Percentiles rank a stretch among this genome's conserved stretches.
Evolutionary conservation across 2,797 vertebrate species (phyloP).

Genomic region (Hydrolagus colliei): DNA sequence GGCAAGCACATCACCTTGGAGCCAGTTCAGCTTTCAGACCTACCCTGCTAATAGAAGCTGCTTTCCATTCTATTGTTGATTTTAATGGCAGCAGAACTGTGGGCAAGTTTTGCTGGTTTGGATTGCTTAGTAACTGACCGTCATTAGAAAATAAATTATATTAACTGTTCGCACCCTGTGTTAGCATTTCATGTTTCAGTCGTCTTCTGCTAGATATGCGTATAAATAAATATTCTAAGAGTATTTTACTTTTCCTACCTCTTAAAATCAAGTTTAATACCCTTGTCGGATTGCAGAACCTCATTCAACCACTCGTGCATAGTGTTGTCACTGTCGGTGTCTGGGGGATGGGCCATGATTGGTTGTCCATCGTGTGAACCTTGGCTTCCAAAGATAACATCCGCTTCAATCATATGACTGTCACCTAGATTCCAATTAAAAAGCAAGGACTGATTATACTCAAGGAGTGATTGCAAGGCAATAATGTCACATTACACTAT

Average conservation of each 20-base stretch:
- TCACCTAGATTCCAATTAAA: conserved; percentile 50
- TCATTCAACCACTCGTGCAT: conserved; percentile 70
- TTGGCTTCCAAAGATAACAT: conserved; percentile 63
- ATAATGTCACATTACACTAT: background rate
- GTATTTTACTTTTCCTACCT: conserved; percentile 56
- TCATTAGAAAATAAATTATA: no score
- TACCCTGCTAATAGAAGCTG: no score
- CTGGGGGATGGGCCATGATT: conserved; percentile 85
- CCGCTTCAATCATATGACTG: conserved; percentile 84
- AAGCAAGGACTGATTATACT: background rate
- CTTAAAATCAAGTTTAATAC: conserved; percentile 92
- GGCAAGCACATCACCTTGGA: no score
- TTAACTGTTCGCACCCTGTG: no score
- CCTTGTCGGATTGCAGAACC: conserved; percentile 60
- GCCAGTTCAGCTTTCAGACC: no score
- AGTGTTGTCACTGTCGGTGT: conserved; percentile 75
- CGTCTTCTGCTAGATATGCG: no score
- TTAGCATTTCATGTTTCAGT: background rate
- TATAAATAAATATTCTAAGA: conserved; percentile 8
- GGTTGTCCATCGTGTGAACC: conserved; percentile 59
- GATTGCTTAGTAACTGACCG: no score
- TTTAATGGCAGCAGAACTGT: no score
- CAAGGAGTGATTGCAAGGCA: background rate
- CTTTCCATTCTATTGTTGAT: no score
- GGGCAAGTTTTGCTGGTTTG: no score